phyloP scores from a whole-genome alignment of 2,797 vertebrate species.

The Diglossa cyanea region DNA sequence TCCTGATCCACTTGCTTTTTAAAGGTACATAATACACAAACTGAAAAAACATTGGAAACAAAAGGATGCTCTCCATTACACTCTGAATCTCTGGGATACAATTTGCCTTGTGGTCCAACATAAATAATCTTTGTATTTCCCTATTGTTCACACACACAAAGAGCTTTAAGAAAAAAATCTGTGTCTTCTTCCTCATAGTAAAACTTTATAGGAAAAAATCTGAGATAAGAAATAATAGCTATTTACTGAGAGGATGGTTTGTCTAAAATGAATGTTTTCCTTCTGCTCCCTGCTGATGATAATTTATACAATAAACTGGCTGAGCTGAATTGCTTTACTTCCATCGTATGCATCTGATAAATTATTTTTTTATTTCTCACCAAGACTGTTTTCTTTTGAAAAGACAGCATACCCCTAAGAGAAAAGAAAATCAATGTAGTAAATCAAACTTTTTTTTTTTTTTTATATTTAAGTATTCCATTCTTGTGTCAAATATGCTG shows the following conservation, averaged over 20 bases:
- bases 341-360: neutral
- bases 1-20: neutral
- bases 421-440: neutral
- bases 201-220: neutral
- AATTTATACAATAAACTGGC: neutral
- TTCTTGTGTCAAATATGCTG: neutral
- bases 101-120: neutral
- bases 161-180: neutral
- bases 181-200: neutral
- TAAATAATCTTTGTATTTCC: neutral
- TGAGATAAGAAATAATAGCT: neutral
- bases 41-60: accelerated
- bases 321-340: neutral
- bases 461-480: neutral
- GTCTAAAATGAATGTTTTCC: neutral
- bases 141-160: neutral
- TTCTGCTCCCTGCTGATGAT: accelerated
- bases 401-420: neutral
- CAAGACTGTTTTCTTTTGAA: neutral
- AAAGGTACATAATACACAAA: neutral
- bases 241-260: neutral
- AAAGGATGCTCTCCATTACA: neutral
- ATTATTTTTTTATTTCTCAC: neutral
- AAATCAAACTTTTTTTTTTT: neutral
- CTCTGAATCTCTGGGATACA: neutral